Evolutionary conservation across 2,888 invertebrate species (phyloP).

Genomic region (Acleris cristana): DNA sequence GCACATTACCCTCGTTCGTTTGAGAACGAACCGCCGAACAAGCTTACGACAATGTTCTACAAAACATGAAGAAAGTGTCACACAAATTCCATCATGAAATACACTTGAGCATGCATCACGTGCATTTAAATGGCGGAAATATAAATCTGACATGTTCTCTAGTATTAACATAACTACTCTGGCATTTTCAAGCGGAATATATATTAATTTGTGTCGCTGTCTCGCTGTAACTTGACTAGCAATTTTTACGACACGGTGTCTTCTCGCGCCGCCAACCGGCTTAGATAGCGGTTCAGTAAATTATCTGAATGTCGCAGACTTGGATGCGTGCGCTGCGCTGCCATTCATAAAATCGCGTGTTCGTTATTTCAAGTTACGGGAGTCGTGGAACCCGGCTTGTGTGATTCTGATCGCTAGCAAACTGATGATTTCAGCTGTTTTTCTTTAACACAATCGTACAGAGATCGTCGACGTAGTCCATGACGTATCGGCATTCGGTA

Average conservation of each 20-base stretch:
- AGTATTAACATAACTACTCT: conserved; percentile 6
- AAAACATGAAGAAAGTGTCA: not conserved
- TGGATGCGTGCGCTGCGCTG: conserved; percentile 48
- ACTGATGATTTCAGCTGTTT: not conserved
- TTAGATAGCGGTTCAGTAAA: conserved; percentile 35
- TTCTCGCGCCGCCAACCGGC: conserved; percentile 14
- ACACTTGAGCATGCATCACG: conserved; percentile 11
- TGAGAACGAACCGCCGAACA: not conserved
- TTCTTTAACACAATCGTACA: not conserved
- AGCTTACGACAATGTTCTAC: not conserved
- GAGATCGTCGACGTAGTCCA: conserved; percentile 13
- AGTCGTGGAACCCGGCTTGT: conserved; percentile 57
- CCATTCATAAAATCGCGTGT: conserved; percentile 63
- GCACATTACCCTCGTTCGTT: conserved; percentile 17
- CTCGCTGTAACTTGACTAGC: conserved; percentile 11
- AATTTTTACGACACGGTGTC: conserved; percentile 32
- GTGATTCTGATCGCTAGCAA: conserved; percentile 27
- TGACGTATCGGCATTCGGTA: not conserved
- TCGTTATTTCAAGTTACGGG: conserved; percentile 61
- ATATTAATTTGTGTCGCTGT: conserved; percentile 12
- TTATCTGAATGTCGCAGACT: conserved; percentile 43
- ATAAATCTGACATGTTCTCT: conserved; percentile 13
- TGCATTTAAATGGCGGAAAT: conserved; percentile 27
- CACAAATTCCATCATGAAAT: not conserved
- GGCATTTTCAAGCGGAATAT: conserved; percentile 21